Conservation (phyloP, 1,140 invertebrate species). For the Onthophagus taurus region DNA sequence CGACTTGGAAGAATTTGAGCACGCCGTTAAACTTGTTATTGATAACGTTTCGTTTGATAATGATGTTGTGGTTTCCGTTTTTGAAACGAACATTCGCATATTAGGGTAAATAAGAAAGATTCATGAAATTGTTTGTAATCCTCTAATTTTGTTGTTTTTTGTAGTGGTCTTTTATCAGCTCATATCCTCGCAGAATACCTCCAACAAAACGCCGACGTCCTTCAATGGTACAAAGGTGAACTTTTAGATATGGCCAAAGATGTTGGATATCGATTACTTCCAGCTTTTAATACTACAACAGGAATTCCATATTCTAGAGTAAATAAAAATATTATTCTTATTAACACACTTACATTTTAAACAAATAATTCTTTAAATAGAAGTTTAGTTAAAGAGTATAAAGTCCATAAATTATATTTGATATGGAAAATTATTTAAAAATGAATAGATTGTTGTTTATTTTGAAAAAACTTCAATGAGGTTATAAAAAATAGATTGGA, state of each 20-base stretch:
- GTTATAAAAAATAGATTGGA: too few relatives aligned
- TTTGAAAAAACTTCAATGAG: too few relatives aligned
- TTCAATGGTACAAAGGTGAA: constrained; percentile 90
- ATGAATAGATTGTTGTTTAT: too few relatives aligned
- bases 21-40: constrained; percentile 78
- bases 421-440: too few relatives aligned
- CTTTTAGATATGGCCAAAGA: constrained; percentile 85
- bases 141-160: constrained; percentile 29
- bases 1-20: constrained; percentile 90
- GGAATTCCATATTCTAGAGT: constrained; percentile 93
- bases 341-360: neutral
- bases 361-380: too few relatives aligned
- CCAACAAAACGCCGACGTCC: constrained; percentile 60
- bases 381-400: too few relatives aligned
- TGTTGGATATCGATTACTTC: constrained; percentile 81
- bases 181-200: constrained; percentile 82
- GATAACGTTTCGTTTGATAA: constrained; percentile 83
- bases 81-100: constrained; percentile 97
- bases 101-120: constrained; percentile 65
- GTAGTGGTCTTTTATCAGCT: constrained; percentile 81
- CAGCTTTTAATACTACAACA: constrained; percentile 97
- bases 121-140: neutral
- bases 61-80: constrained; percentile 93
- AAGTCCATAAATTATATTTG: too few relatives aligned
- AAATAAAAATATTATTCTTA: constrained; percentile 20